A percentile compares a stretch with the other conserved stretches of the same genome.
These are phyloP conservation scores for Perca flavescens DNA, from an alignment of 2,113 vertebrate species.

Conservation along the genomic window DNA sequence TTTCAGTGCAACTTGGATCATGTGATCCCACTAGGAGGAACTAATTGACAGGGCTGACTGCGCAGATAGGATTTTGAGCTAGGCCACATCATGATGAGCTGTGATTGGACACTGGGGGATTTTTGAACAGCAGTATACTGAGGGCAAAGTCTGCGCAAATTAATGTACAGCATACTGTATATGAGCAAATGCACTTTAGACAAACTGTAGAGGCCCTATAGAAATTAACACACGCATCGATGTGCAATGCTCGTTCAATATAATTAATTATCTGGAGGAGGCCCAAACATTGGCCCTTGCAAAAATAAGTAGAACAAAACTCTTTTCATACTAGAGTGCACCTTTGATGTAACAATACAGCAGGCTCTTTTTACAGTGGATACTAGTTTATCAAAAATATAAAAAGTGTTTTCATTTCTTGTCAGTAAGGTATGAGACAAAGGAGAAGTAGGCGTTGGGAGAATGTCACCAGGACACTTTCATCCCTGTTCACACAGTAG, in stretches of 20 bases:
- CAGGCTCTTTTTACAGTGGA: background rate
- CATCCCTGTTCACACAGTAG: constrained; percentile 38
- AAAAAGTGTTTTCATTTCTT: constrained; percentile 1
- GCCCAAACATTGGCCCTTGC: background rate
- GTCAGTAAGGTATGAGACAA: background rate
- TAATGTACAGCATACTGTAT: background rate
- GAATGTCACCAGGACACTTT: constrained; percentile 1
- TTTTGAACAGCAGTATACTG: constrained; percentile 4
- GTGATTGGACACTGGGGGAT: constrained; percentile 21
- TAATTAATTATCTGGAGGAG: background rate
- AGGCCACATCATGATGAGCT: constrained; percentile 15
- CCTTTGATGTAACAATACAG: background rate
- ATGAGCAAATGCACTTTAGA: constrained; percentile 3
- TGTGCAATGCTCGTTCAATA: background rate
- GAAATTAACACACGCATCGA: background rate
- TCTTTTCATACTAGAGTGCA: background rate
- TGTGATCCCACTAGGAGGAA: constrained; percentile 12
- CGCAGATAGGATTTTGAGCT: constrained; percentile 7
- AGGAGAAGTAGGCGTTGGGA: constrained; percentile 16
- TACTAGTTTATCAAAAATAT: background rate
- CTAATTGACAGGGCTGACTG: constrained; percentile 36
- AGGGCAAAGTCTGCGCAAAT: constrained; percentile 14
- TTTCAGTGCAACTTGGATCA: background rate
- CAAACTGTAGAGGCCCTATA: background rate
- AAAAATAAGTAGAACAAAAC: background rate